phyloP scores from a whole-genome alignment of 64 coral and sea anemone genomes.

The Montipora cactus region DNA sequence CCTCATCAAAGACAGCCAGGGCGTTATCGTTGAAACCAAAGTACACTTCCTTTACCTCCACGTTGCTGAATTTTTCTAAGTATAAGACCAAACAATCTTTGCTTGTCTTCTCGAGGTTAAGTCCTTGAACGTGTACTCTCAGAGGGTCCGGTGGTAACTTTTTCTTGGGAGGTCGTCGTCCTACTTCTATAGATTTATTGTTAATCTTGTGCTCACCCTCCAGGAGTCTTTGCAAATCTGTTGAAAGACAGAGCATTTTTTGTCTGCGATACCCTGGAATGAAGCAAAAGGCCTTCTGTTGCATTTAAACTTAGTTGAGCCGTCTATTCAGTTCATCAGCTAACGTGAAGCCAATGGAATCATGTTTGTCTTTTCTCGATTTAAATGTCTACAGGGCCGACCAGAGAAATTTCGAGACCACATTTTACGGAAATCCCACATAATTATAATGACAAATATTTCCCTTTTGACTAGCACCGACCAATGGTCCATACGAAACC shows the following conservation, averaged over 20 bases:
- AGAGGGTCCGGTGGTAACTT: constrained; percentile 57
- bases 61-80: constrained; percentile 52
- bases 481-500: no score
- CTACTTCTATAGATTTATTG: background rate
- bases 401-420: no score
- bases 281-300: no score
- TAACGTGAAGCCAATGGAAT: no score
- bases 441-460: no score
- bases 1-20: constrained; percentile 23
- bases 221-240: constrained; percentile 18
- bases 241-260: background rate
- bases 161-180: constrained; percentile 2
- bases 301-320: no score
- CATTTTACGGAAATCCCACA: no score
- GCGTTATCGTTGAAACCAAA: constrained; percentile 49
- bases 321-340: no score
- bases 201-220: background rate
- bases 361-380: no score
- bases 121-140: constrained; percentile 46
- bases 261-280: no score
- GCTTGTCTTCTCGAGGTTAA: constrained; percentile 36
- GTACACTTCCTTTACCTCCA: constrained; percentile 30
- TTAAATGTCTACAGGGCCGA: no score
- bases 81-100: constrained; percentile 42
- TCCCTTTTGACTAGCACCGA: no score